phyloP scores from a whole-genome alignment of 2,797 vertebrate species.

The Amazona finschi region DNA sequence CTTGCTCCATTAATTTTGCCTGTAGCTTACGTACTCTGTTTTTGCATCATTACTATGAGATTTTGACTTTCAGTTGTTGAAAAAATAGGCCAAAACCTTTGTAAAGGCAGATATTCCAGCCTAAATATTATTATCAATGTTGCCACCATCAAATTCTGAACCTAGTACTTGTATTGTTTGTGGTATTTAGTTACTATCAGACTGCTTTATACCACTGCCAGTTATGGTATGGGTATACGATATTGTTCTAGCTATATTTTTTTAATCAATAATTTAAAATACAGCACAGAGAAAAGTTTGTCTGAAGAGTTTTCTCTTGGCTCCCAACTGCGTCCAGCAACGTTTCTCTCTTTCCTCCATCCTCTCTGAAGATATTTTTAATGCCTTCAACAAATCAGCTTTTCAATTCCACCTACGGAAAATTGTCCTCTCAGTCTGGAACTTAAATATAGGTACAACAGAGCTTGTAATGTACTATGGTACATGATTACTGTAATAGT shows the following conservation, averaged over 20 bases:
- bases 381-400: neutral
- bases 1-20: neutral
- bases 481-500: neutral
- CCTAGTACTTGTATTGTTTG: neutral
- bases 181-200: neutral
- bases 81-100: neutral
- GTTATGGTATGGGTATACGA: neutral
- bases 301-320: neutral
- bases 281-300: neutral
- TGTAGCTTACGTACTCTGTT: neutral
- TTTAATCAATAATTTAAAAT: neutral
- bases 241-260: neutral
- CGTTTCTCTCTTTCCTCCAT: neutral
- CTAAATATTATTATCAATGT: neutral
- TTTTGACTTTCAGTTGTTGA: neutral
- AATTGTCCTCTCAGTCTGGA: neutral
- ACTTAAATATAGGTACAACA: slow-evolving; percentile 45
- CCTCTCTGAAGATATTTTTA: neutral
- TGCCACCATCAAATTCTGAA: neutral
- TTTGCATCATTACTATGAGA: neutral
- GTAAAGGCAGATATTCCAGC: neutral
- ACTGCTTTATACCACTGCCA: neutral
- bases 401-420: slow-evolving; percentile 25
- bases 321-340: neutral
- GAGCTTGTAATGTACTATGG: neutral